Conservation (phyloP, 1,140 invertebrate species). For the Campoletis sonorensis region DNA sequence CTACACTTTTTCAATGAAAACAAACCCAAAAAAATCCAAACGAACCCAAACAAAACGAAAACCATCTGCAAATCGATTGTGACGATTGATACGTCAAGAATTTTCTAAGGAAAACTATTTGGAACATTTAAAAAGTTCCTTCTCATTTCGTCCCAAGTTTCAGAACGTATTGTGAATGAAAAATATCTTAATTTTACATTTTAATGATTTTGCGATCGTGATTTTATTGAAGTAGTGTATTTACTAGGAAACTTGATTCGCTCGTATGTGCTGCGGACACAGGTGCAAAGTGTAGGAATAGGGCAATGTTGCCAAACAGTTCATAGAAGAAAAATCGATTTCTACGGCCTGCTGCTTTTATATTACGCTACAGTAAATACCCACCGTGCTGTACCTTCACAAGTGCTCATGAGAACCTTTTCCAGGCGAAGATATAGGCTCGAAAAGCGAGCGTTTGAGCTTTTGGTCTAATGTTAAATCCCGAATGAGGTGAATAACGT, state of each 20-base stretch:
- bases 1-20: too few species aligned
- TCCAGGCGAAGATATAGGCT: slow-evolving; percentile 5
- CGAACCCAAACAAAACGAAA: too few species aligned
- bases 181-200: too few species aligned
- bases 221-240: neutral
- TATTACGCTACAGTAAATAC: slow-evolving; percentile 10
- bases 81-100: too few species aligned
- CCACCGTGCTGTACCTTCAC: neutral
- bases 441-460: neutral
- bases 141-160: too few species aligned
- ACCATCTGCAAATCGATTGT: too few species aligned
- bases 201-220: neutral
- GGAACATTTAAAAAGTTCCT: too few species aligned
- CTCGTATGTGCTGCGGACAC: neutral
- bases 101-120: too few species aligned
- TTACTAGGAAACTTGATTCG: neutral
- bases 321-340: slow-evolving; percentile 26
- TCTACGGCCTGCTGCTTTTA: neutral
- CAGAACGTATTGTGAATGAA: too few species aligned
- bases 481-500: neutral
- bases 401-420: slow-evolving; percentile 26
- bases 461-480: neutral
- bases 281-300: neutral
- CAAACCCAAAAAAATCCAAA: too few species aligned
- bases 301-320: slow-evolving; percentile 27